A percentile compares a stretch with the other conserved stretches of the same genome.
Conservation (phyloP, 92 coral and sea anemone genomes). For the Phenganax stokvisi region DNA sequence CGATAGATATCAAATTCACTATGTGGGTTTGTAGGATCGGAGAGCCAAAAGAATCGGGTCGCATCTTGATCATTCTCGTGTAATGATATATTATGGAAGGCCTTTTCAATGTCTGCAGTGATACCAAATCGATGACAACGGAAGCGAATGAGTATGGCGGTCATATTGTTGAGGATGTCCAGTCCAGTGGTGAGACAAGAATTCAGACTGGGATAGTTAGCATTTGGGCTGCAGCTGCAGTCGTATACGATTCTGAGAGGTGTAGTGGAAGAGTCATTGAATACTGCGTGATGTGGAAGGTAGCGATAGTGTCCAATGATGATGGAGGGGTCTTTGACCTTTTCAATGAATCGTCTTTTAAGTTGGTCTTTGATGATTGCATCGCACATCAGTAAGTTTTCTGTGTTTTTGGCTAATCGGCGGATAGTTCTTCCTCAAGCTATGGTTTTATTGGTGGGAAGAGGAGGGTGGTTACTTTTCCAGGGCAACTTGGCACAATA, state of each 20-base stretch:
- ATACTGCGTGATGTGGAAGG: conserved; percentile 54
- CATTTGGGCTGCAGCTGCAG: conserved; percentile 9
- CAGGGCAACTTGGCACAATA: conserved; percentile 19
- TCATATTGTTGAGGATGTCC: conserved; percentile 34
- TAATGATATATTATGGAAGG: conserved; percentile 39
- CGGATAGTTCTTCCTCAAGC: conserved; percentile 22
- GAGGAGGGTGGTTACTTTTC: not conserved
- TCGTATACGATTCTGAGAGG: conserved; percentile 51
- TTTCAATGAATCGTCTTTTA: conserved; percentile 48
- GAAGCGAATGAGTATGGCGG: conserved; percentile 48
- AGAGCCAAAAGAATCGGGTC: conserved; percentile 48
- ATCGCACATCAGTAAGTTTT: conserved; percentile 30
- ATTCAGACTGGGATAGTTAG: conserved; percentile 41
- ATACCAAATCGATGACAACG: conserved; percentile 34
- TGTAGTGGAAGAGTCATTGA: conserved; percentile 45
- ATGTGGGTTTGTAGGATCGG: conserved; percentile 35
- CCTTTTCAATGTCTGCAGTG: conserved; percentile 52
- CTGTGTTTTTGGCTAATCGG: conserved; percentile 24
- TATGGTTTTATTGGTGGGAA: not conserved
- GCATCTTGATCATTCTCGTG: conserved; percentile 50
- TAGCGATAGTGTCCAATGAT: conserved; percentile 29
- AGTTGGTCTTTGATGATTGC: conserved; percentile 30
- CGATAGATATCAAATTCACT: conserved; percentile 40
- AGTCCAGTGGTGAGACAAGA: conserved; percentile 44
- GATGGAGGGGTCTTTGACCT: conserved; percentile 22